These are phyloP conservation scores for Nudaria mundana DNA, from an alignment of 2,888 invertebrate genomes.

Conservation along the genomic window DNA sequence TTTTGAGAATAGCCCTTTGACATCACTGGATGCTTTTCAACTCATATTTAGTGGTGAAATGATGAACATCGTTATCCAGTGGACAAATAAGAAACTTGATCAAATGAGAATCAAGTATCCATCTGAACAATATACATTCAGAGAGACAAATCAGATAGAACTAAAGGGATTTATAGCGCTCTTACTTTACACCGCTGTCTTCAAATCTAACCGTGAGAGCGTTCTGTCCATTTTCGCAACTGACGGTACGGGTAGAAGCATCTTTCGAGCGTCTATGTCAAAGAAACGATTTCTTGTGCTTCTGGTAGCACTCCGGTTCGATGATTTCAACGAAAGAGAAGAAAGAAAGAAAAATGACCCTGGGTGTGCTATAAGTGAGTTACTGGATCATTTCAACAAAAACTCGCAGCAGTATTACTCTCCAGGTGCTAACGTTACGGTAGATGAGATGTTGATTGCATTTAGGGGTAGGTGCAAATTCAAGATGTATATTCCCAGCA, in stretches of 20 bases:
- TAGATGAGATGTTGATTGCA: too few species aligned
- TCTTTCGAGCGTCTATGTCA: constrained; percentile 12
- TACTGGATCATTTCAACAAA: too few species aligned
- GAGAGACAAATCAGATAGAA: not conserved
- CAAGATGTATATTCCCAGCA: constrained; percentile 25
- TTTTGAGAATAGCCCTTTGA: not conserved
- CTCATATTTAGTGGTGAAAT: constrained; percentile 7
- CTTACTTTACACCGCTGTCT: constrained; percentile 8
- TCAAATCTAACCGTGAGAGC: constrained; percentile 24
- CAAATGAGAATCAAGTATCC: constrained; percentile 1
- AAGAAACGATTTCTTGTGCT: too few species aligned
- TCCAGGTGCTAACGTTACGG: too few species aligned
- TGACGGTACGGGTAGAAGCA: constrained; percentile 27
- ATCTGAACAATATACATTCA: not conserved
- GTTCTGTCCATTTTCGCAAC: constrained; percentile 17
- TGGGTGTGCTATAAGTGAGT: too few species aligned
- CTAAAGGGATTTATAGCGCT: constrained; percentile 1
- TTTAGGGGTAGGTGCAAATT: too few species aligned
- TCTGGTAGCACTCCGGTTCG: too few species aligned
- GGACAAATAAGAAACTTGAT: constrained; percentile 12
- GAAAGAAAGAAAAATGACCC: too few species aligned
- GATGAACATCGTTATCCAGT: constrained; percentile 3
- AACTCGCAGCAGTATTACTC: too few species aligned
- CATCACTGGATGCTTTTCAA: not conserved
- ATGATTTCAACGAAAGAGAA: too few species aligned